A percentile compares a stretch with the other conserved stretches of the same genome.
Conservation (phyloP, 2,113 vertebrate genomes). For the Myiozetetes cayanensis region DNA sequence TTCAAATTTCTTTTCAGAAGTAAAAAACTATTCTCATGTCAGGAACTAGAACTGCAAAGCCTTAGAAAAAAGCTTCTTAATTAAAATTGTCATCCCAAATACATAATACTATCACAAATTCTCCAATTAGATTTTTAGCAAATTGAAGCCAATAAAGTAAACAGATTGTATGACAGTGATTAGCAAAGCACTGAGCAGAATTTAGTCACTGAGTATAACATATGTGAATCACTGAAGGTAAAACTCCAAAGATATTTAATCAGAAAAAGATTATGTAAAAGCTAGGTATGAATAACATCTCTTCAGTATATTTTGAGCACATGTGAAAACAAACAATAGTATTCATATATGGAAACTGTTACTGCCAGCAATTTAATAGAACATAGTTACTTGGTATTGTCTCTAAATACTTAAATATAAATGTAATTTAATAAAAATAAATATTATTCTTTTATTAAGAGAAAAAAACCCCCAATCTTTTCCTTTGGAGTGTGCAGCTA, state of each 20-base stretch:
- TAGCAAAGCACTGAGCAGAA: not conserved
- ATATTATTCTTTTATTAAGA: constrained; percentile 37
- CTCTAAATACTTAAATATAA: constrained; percentile 41
- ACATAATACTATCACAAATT: not conserved
- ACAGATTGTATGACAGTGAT: not conserved
- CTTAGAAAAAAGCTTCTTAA: not conserved
- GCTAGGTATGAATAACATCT: not conserved
- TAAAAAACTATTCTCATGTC: not conserved
- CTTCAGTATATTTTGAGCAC: not conserved
- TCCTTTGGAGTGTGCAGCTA: constrained; percentile 32
- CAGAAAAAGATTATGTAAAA: not conserved
- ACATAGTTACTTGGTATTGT: not conserved
- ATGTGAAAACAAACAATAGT: not conserved
- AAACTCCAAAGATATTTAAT: not conserved
- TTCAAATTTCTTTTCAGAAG: not conserved
- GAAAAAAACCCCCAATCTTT: not conserved
- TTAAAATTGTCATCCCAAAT: not conserved
- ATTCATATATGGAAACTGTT: not conserved
- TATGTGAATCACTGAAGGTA: not conserved
- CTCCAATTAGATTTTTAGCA: constrained; percentile 12
- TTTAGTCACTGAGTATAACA: not conserved
- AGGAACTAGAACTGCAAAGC: not conserved
- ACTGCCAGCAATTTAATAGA: not conserved
- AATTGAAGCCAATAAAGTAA: constrained; percentile 30
- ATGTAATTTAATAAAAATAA: constrained; percentile 49